A percentile compares a stretch with the other conserved stretches of the same genome.
Conservation (phyloP, 2,797 vertebrate species). For the Xenentodon cancila region DNA sequence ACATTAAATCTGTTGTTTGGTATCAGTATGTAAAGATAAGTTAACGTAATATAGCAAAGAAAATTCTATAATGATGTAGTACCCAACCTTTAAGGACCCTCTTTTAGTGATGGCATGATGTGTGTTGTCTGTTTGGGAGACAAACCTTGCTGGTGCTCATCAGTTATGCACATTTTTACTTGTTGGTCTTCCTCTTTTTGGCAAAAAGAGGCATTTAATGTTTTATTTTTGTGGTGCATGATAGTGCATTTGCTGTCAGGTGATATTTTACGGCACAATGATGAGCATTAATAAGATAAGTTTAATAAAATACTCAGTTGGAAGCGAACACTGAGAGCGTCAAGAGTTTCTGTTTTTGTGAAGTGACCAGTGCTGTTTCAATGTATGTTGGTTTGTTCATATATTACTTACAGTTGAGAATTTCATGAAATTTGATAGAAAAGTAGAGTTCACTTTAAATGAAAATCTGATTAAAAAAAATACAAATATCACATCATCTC, state of each 20-base stretch:
- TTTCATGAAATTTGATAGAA: no score
- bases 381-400: not conserved
- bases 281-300: not conserved
- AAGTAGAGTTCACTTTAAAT: no score
- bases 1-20: no score
- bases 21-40: no score
- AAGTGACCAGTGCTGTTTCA: not conserved
- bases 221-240: not conserved
- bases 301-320: not conserved
- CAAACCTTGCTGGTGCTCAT: not conserved
- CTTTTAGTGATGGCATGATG: not conserved
- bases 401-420: no score
- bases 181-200: not conserved
- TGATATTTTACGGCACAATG: not conserved
- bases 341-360: not conserved
- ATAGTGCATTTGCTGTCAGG: not conserved
- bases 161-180: slow-evolving; percentile 1
- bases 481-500: no score
- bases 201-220: not conserved
- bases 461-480: no score
- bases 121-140: not conserved
- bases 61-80: no score
- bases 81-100: not conserved
- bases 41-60: no score
- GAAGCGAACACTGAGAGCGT: not conserved